Evolutionary conservation across 2,113 vertebrate species (phyloP).

Genomic region (Neotoma lepida): DNA sequence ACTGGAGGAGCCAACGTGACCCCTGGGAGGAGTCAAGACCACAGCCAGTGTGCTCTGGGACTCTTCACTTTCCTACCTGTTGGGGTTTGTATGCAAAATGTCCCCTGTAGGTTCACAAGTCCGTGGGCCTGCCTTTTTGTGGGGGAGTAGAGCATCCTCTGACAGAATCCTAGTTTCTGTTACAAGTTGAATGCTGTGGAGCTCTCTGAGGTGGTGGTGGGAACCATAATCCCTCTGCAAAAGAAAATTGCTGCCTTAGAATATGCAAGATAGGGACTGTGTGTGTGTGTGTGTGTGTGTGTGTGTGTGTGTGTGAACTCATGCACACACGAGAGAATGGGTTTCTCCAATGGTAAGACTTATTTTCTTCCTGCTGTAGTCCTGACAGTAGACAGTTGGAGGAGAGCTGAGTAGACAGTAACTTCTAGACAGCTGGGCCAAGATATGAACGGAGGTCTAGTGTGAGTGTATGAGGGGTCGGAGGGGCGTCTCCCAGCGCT

Average conservation of each 20-base stretch:
- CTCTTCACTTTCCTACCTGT: neutral
- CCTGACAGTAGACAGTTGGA: neutral
- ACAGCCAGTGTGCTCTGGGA: neutral
- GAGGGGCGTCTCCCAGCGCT: neutral
- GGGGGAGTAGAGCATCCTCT: neutral
- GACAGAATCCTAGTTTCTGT: neutral
- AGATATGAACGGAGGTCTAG: neutral
- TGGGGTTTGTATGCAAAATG: neutral
- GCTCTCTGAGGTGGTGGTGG: neutral
- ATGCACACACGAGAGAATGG: neutral
- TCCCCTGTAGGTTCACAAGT: neutral
- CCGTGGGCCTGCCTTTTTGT: neutral
- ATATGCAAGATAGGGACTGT: neutral
- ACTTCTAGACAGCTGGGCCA: too few species aligned
- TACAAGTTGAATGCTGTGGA: neutral
- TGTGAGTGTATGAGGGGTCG: neutral
- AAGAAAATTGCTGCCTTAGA: neutral
- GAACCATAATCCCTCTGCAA: neutral
- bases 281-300: neutral
- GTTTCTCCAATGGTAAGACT: neutral
- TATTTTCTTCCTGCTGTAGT: neutral
- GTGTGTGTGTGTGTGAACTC: neutral
- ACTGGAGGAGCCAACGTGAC: neutral
- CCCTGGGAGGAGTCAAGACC: neutral
- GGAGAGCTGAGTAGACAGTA: neutral